A percentile compares a stretch with the other conserved stretches of the same genome.
Conservation (phyloP, 2,797 vertebrate genomes). For the Onychomys arenicola region DNA sequence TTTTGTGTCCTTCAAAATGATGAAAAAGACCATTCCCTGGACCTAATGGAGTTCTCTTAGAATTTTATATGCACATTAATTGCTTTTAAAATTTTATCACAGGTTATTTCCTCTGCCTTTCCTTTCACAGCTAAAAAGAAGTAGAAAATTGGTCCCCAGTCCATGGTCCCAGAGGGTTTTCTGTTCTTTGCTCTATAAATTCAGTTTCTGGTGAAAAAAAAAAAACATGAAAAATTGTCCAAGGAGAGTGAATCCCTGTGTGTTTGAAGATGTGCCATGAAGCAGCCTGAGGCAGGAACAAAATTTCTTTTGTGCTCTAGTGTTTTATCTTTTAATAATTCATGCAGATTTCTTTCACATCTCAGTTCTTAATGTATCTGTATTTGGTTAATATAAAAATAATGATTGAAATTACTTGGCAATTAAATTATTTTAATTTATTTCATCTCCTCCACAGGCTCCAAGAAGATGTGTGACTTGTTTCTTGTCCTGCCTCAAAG, state of each 20-base stretch:
- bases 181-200: conserved; percentile 49
- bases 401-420: conserved; percentile 28
- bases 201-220: conserved; percentile 46
- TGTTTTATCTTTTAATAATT: conserved; percentile 67
- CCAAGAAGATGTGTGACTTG: neutral
- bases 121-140: neutral
- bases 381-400: conserved; percentile 64
- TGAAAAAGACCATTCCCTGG: conserved; percentile 31
- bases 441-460: neutral
- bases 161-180: neutral
- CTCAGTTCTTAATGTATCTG: conserved; percentile 16
- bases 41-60: neutral
- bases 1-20: conserved; percentile 35
- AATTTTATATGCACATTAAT: conserved; percentile 54
- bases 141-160: neutral
- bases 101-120: neutral
- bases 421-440: conserved; percentile 60
- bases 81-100: conserved; percentile 43
- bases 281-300: neutral
- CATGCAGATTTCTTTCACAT: conserved; percentile 57
- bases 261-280: conserved; percentile 5
- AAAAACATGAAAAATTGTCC: neutral
- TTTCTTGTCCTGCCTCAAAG: neutral
- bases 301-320: neutral
- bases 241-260: neutral